Evolutionary conservation across 2,888 invertebrate species (phyloP), one percentile per base, ranked within the genome.

Genomic region (Drosophila monieri): DNA sequence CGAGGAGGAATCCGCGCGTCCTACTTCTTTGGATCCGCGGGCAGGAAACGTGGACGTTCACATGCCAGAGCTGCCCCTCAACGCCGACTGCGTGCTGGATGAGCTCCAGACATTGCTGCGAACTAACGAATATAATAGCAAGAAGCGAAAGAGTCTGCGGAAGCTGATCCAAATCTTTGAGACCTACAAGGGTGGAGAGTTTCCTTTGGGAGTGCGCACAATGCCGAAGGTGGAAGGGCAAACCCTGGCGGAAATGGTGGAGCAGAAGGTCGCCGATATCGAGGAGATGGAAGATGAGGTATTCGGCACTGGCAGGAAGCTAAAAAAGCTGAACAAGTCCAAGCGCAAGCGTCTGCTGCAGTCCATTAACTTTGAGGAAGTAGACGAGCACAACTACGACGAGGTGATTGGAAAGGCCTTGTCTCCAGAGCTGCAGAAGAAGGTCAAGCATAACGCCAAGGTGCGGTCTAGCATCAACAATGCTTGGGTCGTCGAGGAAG

Each of bases 1-100:
- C 9, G 73, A 75, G 21, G 73, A 76, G 9, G 52, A 72, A 30
- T 43, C 59, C 9, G 56, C 55, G 10, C 62, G 66, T 5, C 25
- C 43, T 8, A 89, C 89, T 54, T 70, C 79, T 52, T 64, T 95
- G 18, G 97, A 97, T 93, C 97, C 97, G 0, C 93, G 97, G 48
- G 97, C 97, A 2, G 97, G 97, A 0, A 93, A 94, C 57, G 95
- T 97, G 0, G 93, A 96, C 91, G 96, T 96, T 3, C 92, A 93
- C 48, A 93, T 97, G 74, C 94, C 95, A 0, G 94, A 94, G 74
- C 91, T 97, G 54, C 93, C 94, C 8, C 94, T 96, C 35, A 93
- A 95, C 75, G 93, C 94, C 0, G 86, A 90, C 25, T 88, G 92
- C 46, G 90, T 97, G 5, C 93, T 93, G 0, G 88, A 91, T 2